Evolutionary conservation across 2,113 vertebrate species (phyloP).

Genomic region (Petroica traversi): DNA sequence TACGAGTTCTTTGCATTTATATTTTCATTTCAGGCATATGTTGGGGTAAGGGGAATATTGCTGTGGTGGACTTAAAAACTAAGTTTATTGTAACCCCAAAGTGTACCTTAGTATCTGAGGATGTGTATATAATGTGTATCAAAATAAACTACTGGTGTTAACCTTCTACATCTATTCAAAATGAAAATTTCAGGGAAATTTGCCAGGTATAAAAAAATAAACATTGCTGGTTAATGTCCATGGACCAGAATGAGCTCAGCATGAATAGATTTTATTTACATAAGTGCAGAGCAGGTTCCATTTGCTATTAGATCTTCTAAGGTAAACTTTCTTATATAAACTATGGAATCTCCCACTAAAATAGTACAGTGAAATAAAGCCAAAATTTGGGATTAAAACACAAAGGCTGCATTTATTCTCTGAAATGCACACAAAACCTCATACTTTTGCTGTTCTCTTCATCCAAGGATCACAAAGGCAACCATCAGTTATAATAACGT

Average conservation of each 20-base stretch:
- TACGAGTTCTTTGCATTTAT: neutral
- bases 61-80: neutral
- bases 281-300: constrained; percentile 61
- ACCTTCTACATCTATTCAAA: constrained; percentile 56
- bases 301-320: constrained; percentile 62
- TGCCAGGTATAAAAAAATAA: constrained; percentile 65
- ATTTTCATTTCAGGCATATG: neutral
- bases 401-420: constrained; percentile 34
- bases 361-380: constrained; percentile 25
- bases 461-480: constrained; percentile 13
- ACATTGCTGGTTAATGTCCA: constrained; percentile 58
- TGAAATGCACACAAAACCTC: neutral
- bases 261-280: constrained; percentile 61
- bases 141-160: constrained; percentile 59
- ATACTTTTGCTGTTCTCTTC: neutral
- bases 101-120: neutral
- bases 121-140: neutral
- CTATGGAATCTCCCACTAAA: constrained; percentile 57
- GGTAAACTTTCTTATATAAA: constrained; percentile 66
- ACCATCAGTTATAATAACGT: neutral
- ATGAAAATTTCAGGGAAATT: constrained; percentile 61
- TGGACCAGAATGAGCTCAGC: constrained; percentile 39
- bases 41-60: neutral
- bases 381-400: constrained; percentile 16
- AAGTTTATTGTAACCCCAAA: neutral